A percentile compares a stretch with the other conserved stretches of the same genome.
These are phyloP conservation scores for Ischnura elegans DNA, from an alignment of 2,888 invertebrate genomes.

Conservation along the genomic window DNA sequence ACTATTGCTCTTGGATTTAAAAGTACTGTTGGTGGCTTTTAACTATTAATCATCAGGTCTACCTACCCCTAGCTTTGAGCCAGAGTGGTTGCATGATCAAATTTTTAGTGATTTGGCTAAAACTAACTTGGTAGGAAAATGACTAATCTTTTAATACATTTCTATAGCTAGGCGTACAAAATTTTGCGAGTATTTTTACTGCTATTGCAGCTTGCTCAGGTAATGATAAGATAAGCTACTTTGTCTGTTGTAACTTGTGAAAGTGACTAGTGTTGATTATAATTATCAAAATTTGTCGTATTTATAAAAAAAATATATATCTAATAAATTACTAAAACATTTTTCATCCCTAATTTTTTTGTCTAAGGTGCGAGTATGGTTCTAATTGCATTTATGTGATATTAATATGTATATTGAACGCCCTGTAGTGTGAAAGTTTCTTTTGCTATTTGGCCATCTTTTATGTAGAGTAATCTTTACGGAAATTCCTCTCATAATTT, in stretches of 20 bases:
- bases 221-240: background rate
- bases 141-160: no score
- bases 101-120: background rate
- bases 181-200: background rate
- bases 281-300: slow-evolving; percentile 56
- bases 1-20: no score
- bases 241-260: background rate
- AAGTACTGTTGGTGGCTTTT: background rate
- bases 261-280: slow-evolving; percentile 7
- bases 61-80: background rate
- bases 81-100: background rate
- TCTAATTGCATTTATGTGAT: no score
- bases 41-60: background rate
- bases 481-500: no score
- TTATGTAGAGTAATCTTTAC: no score
- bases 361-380: background rate
- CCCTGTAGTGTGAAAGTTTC: no score
- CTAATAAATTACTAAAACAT: background rate
- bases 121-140: background rate
- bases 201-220: background rate
- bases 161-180: no score
- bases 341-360: background rate
- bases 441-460: no score
- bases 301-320: slow-evolving; percentile 39
- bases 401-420: no score